phyloP scores from a whole-genome alignment of 2,888 invertebrate genomes.

The Hydrotaea diabolus region DNA sequence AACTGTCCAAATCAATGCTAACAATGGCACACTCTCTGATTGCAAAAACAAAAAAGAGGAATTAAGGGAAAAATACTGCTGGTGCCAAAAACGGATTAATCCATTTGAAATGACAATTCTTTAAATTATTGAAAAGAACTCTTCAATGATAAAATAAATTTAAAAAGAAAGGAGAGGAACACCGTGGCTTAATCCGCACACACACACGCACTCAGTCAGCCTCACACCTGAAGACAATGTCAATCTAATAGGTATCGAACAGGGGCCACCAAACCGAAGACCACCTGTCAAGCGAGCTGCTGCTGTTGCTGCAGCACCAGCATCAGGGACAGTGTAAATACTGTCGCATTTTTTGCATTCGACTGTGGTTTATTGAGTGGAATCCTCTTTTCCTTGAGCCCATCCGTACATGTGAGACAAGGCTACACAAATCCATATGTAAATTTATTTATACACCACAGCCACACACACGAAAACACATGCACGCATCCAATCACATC shows the following conservation, averaged over 20 bases:
- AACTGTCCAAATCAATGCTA: neutral
- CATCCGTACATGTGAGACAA: slow-evolving; percentile 35
- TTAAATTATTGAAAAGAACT: neutral
- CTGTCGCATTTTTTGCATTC: slow-evolving; percentile 38
- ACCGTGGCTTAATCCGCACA: neutral
- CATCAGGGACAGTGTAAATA: slow-evolving; percentile 16
- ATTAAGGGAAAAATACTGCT: neutral
- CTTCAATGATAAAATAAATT: neutral
- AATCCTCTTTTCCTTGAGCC: slow-evolving; percentile 23
- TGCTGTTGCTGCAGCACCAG: neutral
- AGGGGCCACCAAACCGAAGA: neutral
- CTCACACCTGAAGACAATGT: slow-evolving; percentile 16
- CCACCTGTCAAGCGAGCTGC: neutral
- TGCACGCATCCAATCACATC: no score
- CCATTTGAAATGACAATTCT: neutral
- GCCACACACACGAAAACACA: slow-evolving; percentile 22
- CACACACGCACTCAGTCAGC: neutral
- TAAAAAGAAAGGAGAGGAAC: neutral
- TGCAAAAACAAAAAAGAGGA: no score
- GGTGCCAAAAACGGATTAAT: neutral
- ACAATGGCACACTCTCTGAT: neutral
- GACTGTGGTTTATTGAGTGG: slow-evolving; percentile 40
- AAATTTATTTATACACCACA: slow-evolving; percentile 50
- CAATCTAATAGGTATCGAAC: slow-evolving; percentile 48
- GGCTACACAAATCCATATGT: slow-evolving; percentile 49